Conservation (phyloP, 2,888 invertebrate species). For the Sacculina carcini region DNA sequence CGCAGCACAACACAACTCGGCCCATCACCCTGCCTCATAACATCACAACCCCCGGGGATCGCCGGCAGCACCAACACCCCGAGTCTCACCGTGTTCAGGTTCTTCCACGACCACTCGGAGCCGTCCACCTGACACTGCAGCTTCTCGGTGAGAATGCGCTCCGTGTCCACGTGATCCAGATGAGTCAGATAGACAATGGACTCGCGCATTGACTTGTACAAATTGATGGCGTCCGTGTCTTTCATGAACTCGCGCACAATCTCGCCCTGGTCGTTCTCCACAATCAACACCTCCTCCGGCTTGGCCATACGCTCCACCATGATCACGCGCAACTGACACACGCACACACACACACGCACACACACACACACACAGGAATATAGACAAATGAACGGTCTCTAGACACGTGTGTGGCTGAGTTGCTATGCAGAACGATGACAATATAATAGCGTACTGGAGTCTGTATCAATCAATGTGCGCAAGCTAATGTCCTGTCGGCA, state of each 20-base stretch:
- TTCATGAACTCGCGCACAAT: conserved; percentile 99
- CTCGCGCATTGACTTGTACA: conserved; percentile 98
- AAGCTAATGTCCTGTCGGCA: too few species aligned
- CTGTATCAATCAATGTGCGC: too few species aligned
- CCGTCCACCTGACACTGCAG: conserved; percentile 95
- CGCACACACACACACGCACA: too few species aligned
- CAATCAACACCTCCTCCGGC: conserved; percentile 96
- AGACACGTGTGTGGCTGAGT: too few species aligned
- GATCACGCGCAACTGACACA: conserved; percentile 46
- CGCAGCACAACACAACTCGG: too few species aligned
- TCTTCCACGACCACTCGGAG: conserved; percentile 98
- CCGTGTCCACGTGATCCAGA: conserved; percentile 90
- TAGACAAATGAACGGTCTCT: too few species aligned
- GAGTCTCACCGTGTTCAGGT: conserved; percentile 71
- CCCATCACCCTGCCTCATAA: too few species aligned
- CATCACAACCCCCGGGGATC: background rate
- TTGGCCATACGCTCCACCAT: conserved; percentile 99
- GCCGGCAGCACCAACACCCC: too few species aligned
- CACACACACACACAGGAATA: too few species aligned
- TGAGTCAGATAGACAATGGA: conserved; percentile 93
- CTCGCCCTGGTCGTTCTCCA: conserved; percentile 98
- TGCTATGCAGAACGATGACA: too few species aligned
- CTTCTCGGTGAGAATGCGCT: conserved; percentile 96
- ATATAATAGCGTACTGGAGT: too few species aligned
- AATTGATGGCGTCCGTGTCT: conserved; percentile 95